Base-by-base conservation (phyloP, 2,113 vertebrate species). In the Chrysochloris asiatica region DNA sequence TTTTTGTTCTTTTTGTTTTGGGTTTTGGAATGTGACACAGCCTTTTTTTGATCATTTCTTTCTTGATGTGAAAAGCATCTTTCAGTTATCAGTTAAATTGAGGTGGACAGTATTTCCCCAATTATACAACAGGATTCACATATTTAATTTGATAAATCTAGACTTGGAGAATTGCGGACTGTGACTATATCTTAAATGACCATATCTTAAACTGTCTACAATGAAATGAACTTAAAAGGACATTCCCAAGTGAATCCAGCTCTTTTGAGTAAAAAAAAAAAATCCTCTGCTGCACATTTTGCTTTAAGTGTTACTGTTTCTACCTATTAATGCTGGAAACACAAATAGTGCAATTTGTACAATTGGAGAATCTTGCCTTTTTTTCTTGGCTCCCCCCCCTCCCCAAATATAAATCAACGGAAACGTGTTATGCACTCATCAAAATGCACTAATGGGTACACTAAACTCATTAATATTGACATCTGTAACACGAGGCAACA, bases 11-110 rank as follows among this genome's bases (percentile, higher is more conserved):
- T 98, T 98, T 98, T 98, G 24, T 98, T 98, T 98, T 98, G 98
- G 98, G 98, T 98, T 99, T 99, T 99, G 98, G 98, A 99, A 99
- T 99, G 98, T 99, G 99, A 99, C 98, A 99, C 98, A 98, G 98
- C 98, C 98, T 98, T n/a, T n/a, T n/a, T 98, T 98, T 98, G 97
- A 98, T 98, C 95, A 97, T 98, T 99, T 98, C 98, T 98, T n/a
- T n/a, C n/a, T 98, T 99, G 98, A 98, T 97, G 98, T 99, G 98
- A 98, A 98, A 98, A 98, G 97, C 98, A 97, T 98, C 97, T 97
- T 98, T 98, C 97, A 96, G 97, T 98, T 98, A 98, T 98, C 98
- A 95, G 97, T 98, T 98, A 98, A 98, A 98, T 98, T 98, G 98
- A 99, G 98, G 98, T 98, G 98, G 98, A 98, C 96, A n/a, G 36